Conservation (phyloP, 2,113 vertebrate species). For the Istiophorus platypterus region DNA sequence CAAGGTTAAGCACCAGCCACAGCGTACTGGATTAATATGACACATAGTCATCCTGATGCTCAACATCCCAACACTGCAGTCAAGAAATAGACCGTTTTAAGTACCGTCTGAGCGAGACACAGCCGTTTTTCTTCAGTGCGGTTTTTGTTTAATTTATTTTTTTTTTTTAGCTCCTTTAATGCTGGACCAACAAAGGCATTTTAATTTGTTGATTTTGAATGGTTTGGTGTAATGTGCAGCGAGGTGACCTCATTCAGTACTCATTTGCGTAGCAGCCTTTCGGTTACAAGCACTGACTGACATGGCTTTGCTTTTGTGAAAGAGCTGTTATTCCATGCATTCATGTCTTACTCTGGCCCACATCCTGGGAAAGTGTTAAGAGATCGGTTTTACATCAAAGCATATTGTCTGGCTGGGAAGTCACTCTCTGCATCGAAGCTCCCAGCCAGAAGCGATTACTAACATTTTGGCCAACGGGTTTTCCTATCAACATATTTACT, state of each 20-base stretch:
- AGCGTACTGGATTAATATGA: conserved; percentile 62
- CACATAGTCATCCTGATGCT: conserved; percentile 46
- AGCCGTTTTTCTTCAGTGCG: conserved; percentile 5
- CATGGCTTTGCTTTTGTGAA: conserved; percentile 59
- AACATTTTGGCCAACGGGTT: conserved; percentile 35
- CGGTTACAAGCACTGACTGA: conserved; percentile 51
- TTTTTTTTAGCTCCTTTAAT: conserved; percentile 25
- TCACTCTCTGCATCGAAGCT: conserved; percentile 33
- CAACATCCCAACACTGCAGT: conserved; percentile 31
- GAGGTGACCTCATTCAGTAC: conserved; percentile 65
- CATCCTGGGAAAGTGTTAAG: conserved; percentile 55
- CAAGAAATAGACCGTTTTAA: conserved; percentile 38
- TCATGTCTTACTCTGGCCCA: conserved; percentile 52
- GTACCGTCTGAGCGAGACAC: conserved; percentile 1
- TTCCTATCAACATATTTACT: conserved; percentile 42
- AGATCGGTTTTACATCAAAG: conserved; percentile 59
- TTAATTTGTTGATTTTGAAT: conserved; percentile 63
- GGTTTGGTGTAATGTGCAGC: conserved; percentile 52
- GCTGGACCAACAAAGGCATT: conserved; percentile 35
- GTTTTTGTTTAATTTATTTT: conserved; percentile 37
- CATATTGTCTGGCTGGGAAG: conserved; percentile 40
- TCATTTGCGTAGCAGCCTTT: conserved; percentile 48
- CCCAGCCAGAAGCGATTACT: conserved; percentile 28
- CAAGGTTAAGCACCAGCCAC: conserved; percentile 36
- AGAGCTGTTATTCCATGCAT: conserved; percentile 62